These are phyloP conservation scores for Probosciger aterrimus DNA, from an alignment of 2,113 vertebrate species.

Conservation along the genomic window DNA sequence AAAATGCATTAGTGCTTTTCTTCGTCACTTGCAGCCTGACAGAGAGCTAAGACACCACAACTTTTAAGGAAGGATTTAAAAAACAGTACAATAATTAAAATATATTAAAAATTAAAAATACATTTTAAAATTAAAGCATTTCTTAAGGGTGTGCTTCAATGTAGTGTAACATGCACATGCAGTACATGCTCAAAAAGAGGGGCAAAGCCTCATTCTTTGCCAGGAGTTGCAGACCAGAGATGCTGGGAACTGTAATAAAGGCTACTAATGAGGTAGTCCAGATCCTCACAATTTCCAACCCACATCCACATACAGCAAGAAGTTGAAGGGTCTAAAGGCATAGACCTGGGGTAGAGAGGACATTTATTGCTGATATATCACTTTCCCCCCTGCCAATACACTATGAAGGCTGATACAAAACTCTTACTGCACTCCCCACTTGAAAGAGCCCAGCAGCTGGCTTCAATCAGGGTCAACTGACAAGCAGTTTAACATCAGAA, in stretches of 20 bases:
- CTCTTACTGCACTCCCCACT: not conserved
- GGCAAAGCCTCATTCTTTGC: not conserved
- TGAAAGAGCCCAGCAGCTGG: not conserved
- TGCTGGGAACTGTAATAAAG: not conserved
- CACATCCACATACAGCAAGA: not conserved
- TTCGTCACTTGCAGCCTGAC: not conserved
- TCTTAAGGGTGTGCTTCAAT: not conserved
- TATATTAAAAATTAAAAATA: accelerated
- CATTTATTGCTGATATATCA: not conserved
- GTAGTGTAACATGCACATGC: no score
- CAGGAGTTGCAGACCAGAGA: not conserved
- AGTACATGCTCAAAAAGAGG: not conserved
- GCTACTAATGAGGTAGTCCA: not conserved
- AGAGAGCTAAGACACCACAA: not conserved
- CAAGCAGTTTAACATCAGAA: not conserved
- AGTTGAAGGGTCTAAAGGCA: not conserved
- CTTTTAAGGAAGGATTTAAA: not conserved
- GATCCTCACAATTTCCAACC: not conserved
- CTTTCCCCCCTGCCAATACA: not conserved
- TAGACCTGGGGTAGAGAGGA: not conserved
- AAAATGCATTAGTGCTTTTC: not conserved
- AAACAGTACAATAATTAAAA: not conserved
- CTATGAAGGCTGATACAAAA: not conserved
- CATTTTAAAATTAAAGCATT: not conserved
- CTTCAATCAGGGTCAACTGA: not conserved